phyloP scores from a whole-genome alignment of 2,113 vertebrate genomes.

The Gymnorhina tibicen region DNA sequence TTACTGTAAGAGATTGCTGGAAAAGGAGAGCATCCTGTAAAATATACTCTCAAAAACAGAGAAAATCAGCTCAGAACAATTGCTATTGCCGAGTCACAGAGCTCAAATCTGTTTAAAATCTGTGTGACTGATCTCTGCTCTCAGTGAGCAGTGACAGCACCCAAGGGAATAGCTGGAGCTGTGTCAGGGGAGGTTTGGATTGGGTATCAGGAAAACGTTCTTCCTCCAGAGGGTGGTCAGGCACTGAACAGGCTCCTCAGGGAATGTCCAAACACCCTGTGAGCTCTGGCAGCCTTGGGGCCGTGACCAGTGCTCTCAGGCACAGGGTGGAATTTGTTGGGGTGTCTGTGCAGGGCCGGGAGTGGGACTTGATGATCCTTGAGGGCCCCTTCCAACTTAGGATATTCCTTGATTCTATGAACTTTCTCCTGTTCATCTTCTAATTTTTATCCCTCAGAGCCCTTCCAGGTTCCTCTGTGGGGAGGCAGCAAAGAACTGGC shows the following conservation, averaged over 20 bases:
- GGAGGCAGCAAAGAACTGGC: slow-evolving; percentile 58
- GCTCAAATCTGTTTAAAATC: not conserved
- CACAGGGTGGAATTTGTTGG: not conserved
- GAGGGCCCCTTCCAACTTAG: not conserved
- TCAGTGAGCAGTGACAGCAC: not conserved
- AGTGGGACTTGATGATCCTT: not conserved
- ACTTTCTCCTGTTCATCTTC: not conserved
- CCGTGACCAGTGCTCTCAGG: not conserved
- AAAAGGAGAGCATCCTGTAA: not conserved
- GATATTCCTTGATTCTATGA: not conserved
- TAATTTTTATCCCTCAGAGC: slow-evolving; percentile 58
- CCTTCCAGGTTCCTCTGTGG: slow-evolving; percentile 68
- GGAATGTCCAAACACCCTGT: no score
- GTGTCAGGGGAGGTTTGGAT: not conserved
- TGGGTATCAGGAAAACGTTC: not conserved
- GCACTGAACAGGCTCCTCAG: not conserved
- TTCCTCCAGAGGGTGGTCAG: not conserved
- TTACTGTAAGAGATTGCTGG: not conserved
- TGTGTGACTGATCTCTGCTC: not conserved
- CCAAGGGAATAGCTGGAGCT: not conserved
- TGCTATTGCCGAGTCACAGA: not conserved
- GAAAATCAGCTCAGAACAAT: not conserved
- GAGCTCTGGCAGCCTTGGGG: no score
- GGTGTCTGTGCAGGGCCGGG: not conserved
- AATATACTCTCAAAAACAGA: not conserved